Percentiles rank a stretch among this genome's conserved stretches.
These are phyloP conservation scores for Andricus curvator DNA, from an alignment of 2,888 invertebrate genomes.

Conservation along the genomic window DNA sequence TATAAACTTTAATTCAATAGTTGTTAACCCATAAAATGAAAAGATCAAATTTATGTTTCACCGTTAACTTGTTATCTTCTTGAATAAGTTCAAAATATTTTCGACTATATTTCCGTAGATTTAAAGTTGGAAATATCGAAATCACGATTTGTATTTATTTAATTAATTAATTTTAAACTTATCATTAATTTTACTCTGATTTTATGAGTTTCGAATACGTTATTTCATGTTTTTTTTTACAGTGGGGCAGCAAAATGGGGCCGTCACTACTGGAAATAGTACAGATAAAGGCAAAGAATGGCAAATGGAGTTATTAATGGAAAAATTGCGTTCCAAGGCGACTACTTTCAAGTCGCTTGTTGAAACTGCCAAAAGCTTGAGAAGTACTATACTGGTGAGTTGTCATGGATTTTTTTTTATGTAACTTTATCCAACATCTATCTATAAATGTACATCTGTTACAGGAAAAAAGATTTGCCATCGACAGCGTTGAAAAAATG, in stretches of 20 bases:
- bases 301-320: conserved; percentile 94
- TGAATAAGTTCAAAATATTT: too few relatives aligned
- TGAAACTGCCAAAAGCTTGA: conserved; percentile 92
- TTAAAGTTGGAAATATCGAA: too few relatives aligned
- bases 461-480: conserved; percentile 93
- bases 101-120: too few relatives aligned
- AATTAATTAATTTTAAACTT: too few relatives aligned
- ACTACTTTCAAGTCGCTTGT: conserved; percentile 89
- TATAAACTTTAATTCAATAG: too few relatives aligned
- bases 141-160: too few relatives aligned
- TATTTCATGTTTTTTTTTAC: conserved; percentile 20
- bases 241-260: conserved; percentile 69
- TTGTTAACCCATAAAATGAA: too few relatives aligned
- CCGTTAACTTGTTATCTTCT: too few relatives aligned
- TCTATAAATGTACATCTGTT: conserved; percentile 49
- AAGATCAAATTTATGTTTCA: too few relatives aligned
- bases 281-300: conserved; percentile 85
- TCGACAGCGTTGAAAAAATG: conserved; percentile 91
- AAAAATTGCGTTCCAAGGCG: conserved; percentile 91
- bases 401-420: neutral
- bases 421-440: neutral
- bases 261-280: conserved; percentile 60
- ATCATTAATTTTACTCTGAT: conserved; percentile 2
- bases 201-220: neutral
- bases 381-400: conserved; percentile 90